phyloP scores from a whole-genome alignment of 1,140 invertebrate genomes.

The Calephelis nemesis region DNA sequence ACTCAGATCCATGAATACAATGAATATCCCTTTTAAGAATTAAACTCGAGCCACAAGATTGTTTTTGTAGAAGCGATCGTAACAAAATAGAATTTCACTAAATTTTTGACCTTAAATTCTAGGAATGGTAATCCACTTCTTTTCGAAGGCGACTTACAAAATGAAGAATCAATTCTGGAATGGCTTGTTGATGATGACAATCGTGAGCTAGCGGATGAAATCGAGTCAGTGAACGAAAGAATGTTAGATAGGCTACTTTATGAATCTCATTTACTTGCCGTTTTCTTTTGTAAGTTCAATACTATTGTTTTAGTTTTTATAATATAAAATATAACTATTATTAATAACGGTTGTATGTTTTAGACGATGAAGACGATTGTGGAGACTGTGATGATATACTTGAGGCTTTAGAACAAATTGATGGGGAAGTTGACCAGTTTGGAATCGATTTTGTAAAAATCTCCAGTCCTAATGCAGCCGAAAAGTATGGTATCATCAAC shows the following conservation, averaged over 20 bases:
- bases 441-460: constrained; percentile 98
- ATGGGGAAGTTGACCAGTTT: constrained; percentile 94
- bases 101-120: constrained; percentile 31
- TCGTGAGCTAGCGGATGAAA: constrained; percentile 95
- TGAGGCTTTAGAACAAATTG: constrained; percentile 94
- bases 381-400: constrained; percentile 93
- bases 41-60: too few relatives aligned
- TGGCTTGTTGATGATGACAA: constrained; percentile 97
- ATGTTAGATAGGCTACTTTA: constrained; percentile 94
- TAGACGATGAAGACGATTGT: constrained; percentile 95
- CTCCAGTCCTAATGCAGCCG: constrained; percentile 89
- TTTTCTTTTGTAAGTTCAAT: constrained; percentile 92
- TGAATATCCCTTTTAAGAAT: too few relatives aligned
- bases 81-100: constrained; percentile 4
- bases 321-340: constrained; percentile 15
- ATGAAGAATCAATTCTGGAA: constrained; percentile 93
- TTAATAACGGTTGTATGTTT: constrained; percentile 28
- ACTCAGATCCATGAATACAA: too few relatives aligned
- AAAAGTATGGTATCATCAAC: constrained; percentile 89
- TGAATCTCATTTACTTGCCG: constrained; percentile 93
- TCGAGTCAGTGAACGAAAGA: constrained; percentile 93
- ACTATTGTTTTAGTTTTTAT: constrained; percentile 42
- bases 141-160: constrained; percentile 95
- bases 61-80: too few relatives aligned
- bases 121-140: constrained; percentile 95